Conservation (phyloP, 2,797 vertebrate genomes). For the Gadopsis bispinosus region DNA sequence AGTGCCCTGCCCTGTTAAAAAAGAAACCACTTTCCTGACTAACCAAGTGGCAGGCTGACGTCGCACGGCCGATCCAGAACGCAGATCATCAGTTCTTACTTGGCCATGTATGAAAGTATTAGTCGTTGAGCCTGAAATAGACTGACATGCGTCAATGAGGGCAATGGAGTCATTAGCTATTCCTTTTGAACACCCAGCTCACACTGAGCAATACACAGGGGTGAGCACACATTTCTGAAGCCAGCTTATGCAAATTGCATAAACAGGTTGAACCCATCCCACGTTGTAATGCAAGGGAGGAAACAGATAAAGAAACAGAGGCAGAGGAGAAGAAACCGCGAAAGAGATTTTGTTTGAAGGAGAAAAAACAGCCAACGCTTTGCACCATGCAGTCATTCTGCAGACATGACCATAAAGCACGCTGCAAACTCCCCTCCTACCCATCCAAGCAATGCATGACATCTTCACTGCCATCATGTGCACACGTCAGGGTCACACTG, state of each 20-base stretch:
- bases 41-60: constrained; percentile 59
- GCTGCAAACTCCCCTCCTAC: constrained; percentile 61
- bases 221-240: constrained; percentile 53
- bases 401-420: constrained; percentile 61
- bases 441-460: constrained; percentile 40
- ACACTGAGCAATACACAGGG: constrained; percentile 54
- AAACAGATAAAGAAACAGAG: constrained; percentile 30
- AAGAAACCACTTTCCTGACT: constrained; percentile 45
- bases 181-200: constrained; percentile 71
- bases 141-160: constrained; percentile 78
- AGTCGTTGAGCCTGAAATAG: constrained; percentile 77
- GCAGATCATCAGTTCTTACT: constrained; percentile 70
- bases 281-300: constrained; percentile 30
- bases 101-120: constrained; percentile 76
- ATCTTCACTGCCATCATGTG: constrained; percentile 30
- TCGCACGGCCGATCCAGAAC: constrained; percentile 53
- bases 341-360: constrained; percentile 23
- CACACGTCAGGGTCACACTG: constrained; percentile 74
- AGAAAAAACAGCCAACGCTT: constrained; percentile 45
- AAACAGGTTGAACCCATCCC: constrained; percentile 50
- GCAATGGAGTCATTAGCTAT: constrained; percentile 75
- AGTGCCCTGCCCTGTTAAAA: constrained; percentile 51
- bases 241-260: constrained; percentile 68
- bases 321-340: not conserved
- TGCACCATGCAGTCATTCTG: constrained; percentile 55